A percentile compares a stretch with the other conserved stretches of the same genome.
phyloP scores from a whole-genome alignment of 2,888 invertebrate genomes.

The Erynnis tages region DNA sequence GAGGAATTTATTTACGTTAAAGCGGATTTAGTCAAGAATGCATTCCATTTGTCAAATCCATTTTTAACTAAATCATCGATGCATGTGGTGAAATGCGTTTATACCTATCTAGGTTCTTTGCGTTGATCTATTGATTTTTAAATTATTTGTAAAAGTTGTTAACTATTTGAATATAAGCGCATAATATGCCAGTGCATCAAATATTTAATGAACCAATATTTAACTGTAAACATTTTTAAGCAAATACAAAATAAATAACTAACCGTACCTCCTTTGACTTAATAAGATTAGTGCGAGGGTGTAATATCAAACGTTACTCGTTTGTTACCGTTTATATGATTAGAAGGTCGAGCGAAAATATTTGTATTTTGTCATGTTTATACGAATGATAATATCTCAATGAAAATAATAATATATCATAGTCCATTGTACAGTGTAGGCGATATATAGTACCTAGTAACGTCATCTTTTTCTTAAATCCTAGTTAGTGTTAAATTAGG shows the following conservation, averaged over 20 bases:
- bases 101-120: background rate
- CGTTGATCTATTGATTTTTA: background rate
- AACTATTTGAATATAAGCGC: slow-evolving; percentile 6
- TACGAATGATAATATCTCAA: slow-evolving; percentile 78
- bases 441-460: slow-evolving; percentile 71
- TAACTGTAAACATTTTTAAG: background rate
- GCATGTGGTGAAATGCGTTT: slow-evolving; percentile 45
- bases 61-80: slow-evolving; percentile 70
- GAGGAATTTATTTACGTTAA: slow-evolving; percentile 60
- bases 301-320: slow-evolving; percentile 71
- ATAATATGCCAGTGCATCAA: slow-evolving; percentile 7
- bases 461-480: slow-evolving; percentile 67
- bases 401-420: slow-evolving; percentile 76
- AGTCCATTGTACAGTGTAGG: slow-evolving; percentile 79
- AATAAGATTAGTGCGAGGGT: slow-evolving; percentile 56
- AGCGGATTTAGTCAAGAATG: slow-evolving; percentile 71
- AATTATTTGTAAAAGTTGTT: slow-evolving; percentile 14
- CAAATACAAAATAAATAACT: background rate
- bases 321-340: slow-evolving; percentile 77
- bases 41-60: slow-evolving; percentile 74
- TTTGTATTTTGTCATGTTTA: slow-evolving; percentile 81
- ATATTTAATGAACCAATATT: slow-evolving; percentile 7
- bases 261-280: slow-evolving; percentile 6
- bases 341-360: slow-evolving; percentile 67
- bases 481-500: slow-evolving; percentile 72